Conservation (phyloP, 2,113 vertebrate genomes). For the Carassius gibelio region DNA sequence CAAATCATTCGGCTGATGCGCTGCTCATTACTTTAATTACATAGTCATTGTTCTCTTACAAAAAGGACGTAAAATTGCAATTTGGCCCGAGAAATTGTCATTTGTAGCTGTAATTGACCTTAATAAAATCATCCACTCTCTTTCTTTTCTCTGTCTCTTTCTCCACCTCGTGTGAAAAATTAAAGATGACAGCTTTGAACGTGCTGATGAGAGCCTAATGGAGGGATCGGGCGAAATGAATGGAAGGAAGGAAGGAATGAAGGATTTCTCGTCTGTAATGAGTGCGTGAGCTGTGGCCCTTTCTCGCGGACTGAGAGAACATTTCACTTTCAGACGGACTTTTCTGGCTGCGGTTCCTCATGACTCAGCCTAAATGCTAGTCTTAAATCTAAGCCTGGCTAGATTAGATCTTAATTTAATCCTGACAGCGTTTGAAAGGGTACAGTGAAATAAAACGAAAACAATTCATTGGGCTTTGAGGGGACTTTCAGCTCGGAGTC, state of each 20-base stretch:
- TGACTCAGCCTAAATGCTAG: background rate
- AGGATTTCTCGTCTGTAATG: background rate
- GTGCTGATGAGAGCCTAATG: constrained; percentile 71
- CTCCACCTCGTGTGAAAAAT: constrained; percentile 71
- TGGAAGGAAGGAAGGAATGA: constrained; percentile 29
- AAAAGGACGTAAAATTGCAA: constrained; percentile 72
- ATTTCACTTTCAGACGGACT: background rate
- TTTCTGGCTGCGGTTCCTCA: background rate
- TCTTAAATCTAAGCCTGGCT: constrained; percentile 2
- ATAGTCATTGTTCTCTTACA: constrained; percentile 68
- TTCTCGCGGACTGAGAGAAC: background rate
- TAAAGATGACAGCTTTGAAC: constrained; percentile 71
- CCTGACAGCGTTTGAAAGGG: background rate
- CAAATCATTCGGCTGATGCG: constrained; percentile 65
- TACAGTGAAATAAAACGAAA: background rate
- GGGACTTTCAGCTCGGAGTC: background rate
- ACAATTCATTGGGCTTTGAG: background rate
- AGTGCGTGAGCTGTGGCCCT: background rate
- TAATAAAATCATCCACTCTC: constrained; percentile 70
- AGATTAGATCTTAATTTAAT: constrained; percentile 16
- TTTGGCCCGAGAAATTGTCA: constrained; percentile 72
- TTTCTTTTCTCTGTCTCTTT: constrained; percentile 42
- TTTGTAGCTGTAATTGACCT: constrained; percentile 74
- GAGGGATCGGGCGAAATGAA: constrained; percentile 62
- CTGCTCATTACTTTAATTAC: constrained; percentile 72